Evolutionary conservation across 2,113 vertebrate genomes (phyloP).

Genomic region (Eulemur rufifrons): DNA sequence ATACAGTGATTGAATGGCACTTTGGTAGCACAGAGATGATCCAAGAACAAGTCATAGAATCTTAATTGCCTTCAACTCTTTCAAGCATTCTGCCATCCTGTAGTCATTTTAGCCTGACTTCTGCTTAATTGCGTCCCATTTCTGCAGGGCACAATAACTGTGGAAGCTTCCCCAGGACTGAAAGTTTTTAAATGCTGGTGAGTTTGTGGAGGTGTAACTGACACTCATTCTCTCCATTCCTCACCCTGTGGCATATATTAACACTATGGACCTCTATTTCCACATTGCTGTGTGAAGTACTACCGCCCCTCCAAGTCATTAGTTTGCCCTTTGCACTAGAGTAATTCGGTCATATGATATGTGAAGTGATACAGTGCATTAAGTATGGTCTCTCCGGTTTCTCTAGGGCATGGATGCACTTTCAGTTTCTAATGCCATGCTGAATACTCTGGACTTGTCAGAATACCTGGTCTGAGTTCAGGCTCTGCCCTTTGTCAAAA

Average conservation of each 20-base stretch:
- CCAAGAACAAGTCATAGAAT: slow-evolving; percentile 50
- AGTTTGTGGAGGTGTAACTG: background rate
- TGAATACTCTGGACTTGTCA: background rate
- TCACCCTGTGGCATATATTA: background rate
- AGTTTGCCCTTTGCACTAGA: background rate
- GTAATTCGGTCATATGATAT: background rate
- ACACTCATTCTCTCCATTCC: background rate
- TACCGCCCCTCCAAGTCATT: background rate
- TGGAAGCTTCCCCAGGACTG: background rate
- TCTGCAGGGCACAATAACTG: slow-evolving; percentile 14
- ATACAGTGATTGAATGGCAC: slow-evolving; percentile 26
- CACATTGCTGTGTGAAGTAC: background rate
- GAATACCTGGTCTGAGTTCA: background rate
- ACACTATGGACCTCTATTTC: background rate
- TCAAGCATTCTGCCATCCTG: slow-evolving; percentile 17
- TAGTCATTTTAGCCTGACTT: slow-evolving; percentile 46
- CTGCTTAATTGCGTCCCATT: slow-evolving; percentile 58
- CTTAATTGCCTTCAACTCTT: slow-evolving; percentile 55
- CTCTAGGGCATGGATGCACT: background rate
- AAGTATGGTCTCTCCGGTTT: background rate
- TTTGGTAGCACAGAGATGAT: slow-evolving; percentile 5
- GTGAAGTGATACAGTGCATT: background rate
- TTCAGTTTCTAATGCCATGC: background rate
- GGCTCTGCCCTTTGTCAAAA: background rate
- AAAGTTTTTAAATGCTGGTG: background rate